Conservation (phyloP, 1,140 invertebrate genomes). For the Scylla paramamosain region DNA sequence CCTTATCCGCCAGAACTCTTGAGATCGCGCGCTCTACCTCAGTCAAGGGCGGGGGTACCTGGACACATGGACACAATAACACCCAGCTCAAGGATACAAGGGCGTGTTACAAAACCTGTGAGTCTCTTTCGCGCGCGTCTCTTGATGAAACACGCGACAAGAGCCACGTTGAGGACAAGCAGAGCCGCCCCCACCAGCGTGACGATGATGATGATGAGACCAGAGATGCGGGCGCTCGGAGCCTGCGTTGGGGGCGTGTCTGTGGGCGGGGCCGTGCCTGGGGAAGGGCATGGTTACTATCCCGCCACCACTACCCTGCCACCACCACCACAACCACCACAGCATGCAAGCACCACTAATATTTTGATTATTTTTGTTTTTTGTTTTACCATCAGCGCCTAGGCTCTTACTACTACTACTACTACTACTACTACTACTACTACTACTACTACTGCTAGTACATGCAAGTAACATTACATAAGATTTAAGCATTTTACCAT, state of each 20-base stretch:
- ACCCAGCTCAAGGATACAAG: background rate
- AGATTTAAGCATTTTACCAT: too few species aligned
- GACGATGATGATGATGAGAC: constrained; percentile 87
- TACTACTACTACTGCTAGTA: background rate
- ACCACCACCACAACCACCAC: constrained; percentile 25
- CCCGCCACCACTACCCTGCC: constrained; percentile 41
- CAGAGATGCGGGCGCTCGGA: constrained; percentile 79
- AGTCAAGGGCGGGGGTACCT: constrained; percentile 77
- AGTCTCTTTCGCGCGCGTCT: constrained; percentile 82
- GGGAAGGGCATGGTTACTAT: constrained; percentile 31
- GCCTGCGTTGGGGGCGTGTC: constrained; percentile 55
- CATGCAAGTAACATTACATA: too few species aligned
- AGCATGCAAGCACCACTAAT: background rate
- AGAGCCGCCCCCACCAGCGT: constrained; percentile 87
- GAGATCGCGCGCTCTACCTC: constrained; percentile 82
- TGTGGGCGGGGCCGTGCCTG: constrained; percentile 71
- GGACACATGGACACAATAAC: background rate
- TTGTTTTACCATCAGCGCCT: too few species aligned
- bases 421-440: background rate
- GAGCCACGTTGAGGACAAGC: constrained; percentile 89
- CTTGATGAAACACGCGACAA: constrained; percentile 93
- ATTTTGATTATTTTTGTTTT: too few species aligned
- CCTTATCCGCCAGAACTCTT: constrained; percentile 85
- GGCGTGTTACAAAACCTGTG: constrained; percentile 44
- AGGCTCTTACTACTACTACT: background rate